Conservation (phyloP, 1,140 invertebrate genomes). For the Physella acuta region DNA sequence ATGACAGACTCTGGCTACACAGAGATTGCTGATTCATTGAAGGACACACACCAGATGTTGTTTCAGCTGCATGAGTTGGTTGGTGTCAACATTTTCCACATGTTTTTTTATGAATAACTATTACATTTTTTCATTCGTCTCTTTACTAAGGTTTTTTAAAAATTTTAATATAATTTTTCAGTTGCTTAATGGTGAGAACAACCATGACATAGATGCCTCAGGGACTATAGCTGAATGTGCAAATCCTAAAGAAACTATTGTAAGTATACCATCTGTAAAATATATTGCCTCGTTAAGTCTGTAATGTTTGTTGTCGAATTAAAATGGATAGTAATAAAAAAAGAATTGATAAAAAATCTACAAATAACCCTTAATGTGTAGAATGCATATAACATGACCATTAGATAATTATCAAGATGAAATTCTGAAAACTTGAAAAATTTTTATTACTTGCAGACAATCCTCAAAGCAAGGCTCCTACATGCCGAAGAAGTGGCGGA, state of each 20-base stretch:
- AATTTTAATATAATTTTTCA: background rate
- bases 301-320: no score
- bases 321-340: no score
- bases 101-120: conserved; percentile 14
- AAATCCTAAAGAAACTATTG: conserved; percentile 10
- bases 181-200: background rate
- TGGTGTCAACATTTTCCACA: conserved; percentile 31
- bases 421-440: background rate
- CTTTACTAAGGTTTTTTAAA: background rate
- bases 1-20: conserved; percentile 14
- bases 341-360: no score
- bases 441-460: conserved; percentile 31
- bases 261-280: background rate
- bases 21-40: conserved; percentile 33
- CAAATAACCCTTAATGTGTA: no score
- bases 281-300: no score
- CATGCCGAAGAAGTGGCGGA: conserved; percentile 37
- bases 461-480: conserved; percentile 43
- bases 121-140: background rate
- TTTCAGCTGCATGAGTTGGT: conserved; percentile 57
- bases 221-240: background rate
- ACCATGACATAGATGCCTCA: background rate
- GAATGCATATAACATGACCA: no score
- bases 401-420: no score
- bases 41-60: conserved; percentile 51